These are phyloP conservation scores for Ovis aries DNA, from an alignment of 2,113 vertebrate species.

Conservation along the genomic window ARS-UI_Ramb_v3.0 NC_056056.1:9713501-9714000, in stretches of 20 bases:
- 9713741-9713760: background rate
- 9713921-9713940: background rate
- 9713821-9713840: background rate
- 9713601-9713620: background rate
- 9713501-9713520: background rate
- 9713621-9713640: background rate
- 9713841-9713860: background rate
- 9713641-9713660: background rate
- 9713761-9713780: background rate
- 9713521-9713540: background rate
- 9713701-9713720: background rate
- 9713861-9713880: background rate
- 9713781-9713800: background rate
- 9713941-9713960: background rate
- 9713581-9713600: background rate
- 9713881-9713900: background rate
- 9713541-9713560: background rate
- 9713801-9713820: background rate
- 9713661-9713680: fast-evolving
- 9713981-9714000: conserved; percentile 11
- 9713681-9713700: fast-evolving
- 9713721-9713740: background rate
- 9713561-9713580: background rate
- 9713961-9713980: conserved; percentile 14
- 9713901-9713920: background rate